A percentile compares a stretch with the other conserved stretches of the same genome.
Conservation (phyloP, 1,140 invertebrate species). For the Drosophila novamexicana region DNA sequence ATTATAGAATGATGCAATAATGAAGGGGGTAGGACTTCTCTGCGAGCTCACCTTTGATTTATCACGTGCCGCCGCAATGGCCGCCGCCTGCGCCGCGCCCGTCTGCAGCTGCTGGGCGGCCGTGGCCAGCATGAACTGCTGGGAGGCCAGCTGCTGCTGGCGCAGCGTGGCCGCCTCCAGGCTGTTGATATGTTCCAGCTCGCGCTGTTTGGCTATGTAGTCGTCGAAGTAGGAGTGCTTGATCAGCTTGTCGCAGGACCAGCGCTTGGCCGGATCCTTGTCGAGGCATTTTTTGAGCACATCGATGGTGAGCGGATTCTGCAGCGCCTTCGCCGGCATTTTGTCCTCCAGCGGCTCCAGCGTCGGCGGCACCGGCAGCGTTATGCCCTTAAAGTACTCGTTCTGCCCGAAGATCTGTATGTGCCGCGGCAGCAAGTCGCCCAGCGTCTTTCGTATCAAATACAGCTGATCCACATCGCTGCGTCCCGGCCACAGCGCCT, state of each 20-base stretch:
- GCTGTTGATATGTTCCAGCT: slow-evolving; percentile 72
- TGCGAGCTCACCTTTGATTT: slow-evolving; percentile 76
- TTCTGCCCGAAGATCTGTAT: slow-evolving; percentile 98
- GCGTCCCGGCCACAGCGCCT: slow-evolving; percentile 98
- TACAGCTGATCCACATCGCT: slow-evolving; percentile 99
- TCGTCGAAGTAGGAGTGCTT: slow-evolving; percentile 88
- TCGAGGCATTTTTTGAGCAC: slow-evolving; percentile 98
- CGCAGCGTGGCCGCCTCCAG: slow-evolving; percentile 71
- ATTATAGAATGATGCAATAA: not conserved
- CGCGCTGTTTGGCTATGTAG: slow-evolving; percentile 81
- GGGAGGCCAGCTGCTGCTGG: slow-evolving; percentile 72
- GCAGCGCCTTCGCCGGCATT: slow-evolving; percentile 89
- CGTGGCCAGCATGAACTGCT: slow-evolving; percentile 75
- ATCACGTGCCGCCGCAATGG: slow-evolving; percentile 68
- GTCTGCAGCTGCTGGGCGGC: slow-evolving; percentile 73
- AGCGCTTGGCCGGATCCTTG: slow-evolving; percentile 95
- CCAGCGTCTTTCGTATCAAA: slow-evolving; percentile 95
- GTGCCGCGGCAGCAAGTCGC: slow-evolving; percentile 96
- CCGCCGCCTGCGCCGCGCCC: slow-evolving; percentile 68
- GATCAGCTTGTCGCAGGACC: slow-evolving; percentile 95
- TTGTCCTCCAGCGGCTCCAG: slow-evolving; percentile 93
- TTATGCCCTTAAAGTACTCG: slow-evolving; percentile 96
- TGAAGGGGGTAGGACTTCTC: too few species aligned
- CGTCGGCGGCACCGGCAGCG: slow-evolving; percentile 95
- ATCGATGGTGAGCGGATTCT: slow-evolving; percentile 89